Evolutionary conservation across 2,113 vertebrate genomes (phyloP).

Genomic region (Ondatra zibethicus): DNA sequence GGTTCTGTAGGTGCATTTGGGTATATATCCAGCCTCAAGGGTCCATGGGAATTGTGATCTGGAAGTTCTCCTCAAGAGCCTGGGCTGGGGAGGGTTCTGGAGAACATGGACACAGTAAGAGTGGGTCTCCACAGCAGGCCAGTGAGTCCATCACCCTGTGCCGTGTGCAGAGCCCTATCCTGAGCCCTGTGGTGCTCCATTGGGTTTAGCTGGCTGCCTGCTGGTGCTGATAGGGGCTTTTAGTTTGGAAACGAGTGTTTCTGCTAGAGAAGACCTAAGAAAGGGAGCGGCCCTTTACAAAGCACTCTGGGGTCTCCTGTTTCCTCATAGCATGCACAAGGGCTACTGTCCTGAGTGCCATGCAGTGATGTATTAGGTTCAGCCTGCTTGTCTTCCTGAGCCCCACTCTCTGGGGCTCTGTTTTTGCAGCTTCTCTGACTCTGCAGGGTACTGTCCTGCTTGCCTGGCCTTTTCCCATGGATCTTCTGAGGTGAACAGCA

Average conservation of each 20-base stretch:
- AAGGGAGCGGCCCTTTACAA: background rate
- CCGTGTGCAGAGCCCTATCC: background rate
- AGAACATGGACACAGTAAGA: background rate
- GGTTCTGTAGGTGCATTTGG: background rate
- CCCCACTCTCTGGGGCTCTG: background rate
- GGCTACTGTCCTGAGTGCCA: background rate
- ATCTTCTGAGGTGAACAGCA: rapidly evolving
- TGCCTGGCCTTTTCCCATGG: background rate
- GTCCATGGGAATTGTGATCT: background rate
- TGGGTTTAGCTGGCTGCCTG: background rate
- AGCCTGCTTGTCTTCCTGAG: background rate
- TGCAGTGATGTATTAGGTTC: too few species aligned
- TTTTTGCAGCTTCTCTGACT: background rate
- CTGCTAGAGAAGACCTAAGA: background rate
- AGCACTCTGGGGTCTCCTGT: background rate
- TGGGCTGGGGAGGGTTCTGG: background rate
- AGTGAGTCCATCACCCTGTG: background rate
- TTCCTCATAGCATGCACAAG: background rate
- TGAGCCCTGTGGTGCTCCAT: background rate
- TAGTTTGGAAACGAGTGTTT: background rate
- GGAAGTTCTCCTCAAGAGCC: background rate
- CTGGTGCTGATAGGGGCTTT: background rate
- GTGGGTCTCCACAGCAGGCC: background rate
- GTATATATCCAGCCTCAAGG: background rate
- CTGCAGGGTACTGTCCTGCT: too few species aligned